These are phyloP conservation scores for Diaprepes abbreviatus DNA, from an alignment of 2,888 invertebrate genomes.

Conservation along the genomic window DNA sequence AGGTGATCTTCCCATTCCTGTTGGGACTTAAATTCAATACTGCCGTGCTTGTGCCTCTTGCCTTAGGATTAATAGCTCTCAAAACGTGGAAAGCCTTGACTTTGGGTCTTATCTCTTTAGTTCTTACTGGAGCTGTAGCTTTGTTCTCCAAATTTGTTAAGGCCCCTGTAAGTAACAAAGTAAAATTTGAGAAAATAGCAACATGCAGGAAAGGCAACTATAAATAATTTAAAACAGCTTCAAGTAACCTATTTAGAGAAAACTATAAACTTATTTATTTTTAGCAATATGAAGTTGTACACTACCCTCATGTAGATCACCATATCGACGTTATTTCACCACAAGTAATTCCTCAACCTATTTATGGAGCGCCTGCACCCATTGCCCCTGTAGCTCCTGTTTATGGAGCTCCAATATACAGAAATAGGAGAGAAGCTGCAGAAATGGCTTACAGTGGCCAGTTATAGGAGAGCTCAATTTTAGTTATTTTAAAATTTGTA, in stretches of 20 bases:
- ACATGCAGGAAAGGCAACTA: too few relatives aligned
- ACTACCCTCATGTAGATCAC: slow-evolving; percentile 73
- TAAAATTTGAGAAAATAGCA: background rate
- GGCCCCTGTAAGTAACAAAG: slow-evolving; percentile 73
- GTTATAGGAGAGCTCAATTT: slow-evolving; percentile 43
- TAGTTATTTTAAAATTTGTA: background rate
- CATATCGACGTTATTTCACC: slow-evolving; percentile 41
- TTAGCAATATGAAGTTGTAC: slow-evolving; percentile 86
- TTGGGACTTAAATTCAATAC: slow-evolving; percentile 88
- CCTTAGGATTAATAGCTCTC: slow-evolving; percentile 83
- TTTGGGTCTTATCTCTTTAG: slow-evolving; percentile 84
- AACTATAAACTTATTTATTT: too few relatives aligned
- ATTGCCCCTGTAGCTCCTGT: slow-evolving; percentile 59
- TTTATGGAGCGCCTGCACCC: slow-evolving; percentile 53
- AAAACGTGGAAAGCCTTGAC: slow-evolving; percentile 92
- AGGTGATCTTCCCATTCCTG: slow-evolving; percentile 85
- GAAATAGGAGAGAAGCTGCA: slow-evolving; percentile 72
- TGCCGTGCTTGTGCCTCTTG: slow-evolving; percentile 83
- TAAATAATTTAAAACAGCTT: too few relatives aligned
- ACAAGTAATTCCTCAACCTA: slow-evolving; percentile 38
- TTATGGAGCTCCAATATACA: slow-evolving; percentile 70
- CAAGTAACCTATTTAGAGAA: too few relatives aligned
- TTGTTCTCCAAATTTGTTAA: slow-evolving; percentile 86
- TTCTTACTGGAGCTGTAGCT: slow-evolving; percentile 85
- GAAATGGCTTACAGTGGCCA: slow-evolving; percentile 72